phyloP scores from a whole-genome alignment of 2,113 vertebrate species.

The Leptobrachium leishanense region DNA sequence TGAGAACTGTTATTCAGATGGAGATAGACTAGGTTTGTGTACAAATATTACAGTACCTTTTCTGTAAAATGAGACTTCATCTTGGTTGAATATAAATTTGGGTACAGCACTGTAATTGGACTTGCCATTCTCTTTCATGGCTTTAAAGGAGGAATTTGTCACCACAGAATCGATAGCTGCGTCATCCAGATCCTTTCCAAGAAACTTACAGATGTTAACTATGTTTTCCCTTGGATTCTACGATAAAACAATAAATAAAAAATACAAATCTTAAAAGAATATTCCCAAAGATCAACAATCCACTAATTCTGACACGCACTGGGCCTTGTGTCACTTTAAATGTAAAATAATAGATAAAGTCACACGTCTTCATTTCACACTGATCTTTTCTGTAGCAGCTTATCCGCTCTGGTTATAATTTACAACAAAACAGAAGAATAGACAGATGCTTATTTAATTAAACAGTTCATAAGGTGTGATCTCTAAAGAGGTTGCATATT shows the following conservation, averaged over 20 bases:
- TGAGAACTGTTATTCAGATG: background rate
- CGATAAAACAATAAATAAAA: background rate
- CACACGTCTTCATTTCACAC: too few species aligned
- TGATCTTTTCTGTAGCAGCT: too few species aligned
- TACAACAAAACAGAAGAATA: too few species aligned
- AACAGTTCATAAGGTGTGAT: too few species aligned
- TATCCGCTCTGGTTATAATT: too few species aligned
- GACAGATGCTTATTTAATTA: too few species aligned
- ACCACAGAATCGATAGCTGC: slow-evolving; percentile 53
- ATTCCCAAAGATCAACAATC: background rate
- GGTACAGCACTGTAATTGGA: slow-evolving; percentile 64
- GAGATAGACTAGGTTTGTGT: background rate
- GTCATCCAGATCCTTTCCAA: slow-evolving; percentile 59
- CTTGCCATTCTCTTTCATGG: slow-evolving; percentile 62
- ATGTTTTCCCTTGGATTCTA: slow-evolving; percentile 62
- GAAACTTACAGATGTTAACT: slow-evolving; percentile 58
- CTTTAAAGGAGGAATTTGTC: slow-evolving; percentile 62
- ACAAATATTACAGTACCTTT: slow-evolving; percentile 57
- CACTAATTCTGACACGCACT: too few species aligned
- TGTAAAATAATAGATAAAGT: too few species aligned
- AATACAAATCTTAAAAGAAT: background rate
- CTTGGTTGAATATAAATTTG: slow-evolving; percentile 27
- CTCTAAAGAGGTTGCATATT: too few species aligned
- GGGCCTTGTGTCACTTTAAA: too few species aligned
- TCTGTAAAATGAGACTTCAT: slow-evolving; percentile 57